Percentiles rank a stretch among this genome's conserved stretches.
These are phyloP conservation scores for Paracanthobrama guichenoti DNA, from an alignment of 2,113 vertebrate genomes.

Conservation along the genomic window DNA sequence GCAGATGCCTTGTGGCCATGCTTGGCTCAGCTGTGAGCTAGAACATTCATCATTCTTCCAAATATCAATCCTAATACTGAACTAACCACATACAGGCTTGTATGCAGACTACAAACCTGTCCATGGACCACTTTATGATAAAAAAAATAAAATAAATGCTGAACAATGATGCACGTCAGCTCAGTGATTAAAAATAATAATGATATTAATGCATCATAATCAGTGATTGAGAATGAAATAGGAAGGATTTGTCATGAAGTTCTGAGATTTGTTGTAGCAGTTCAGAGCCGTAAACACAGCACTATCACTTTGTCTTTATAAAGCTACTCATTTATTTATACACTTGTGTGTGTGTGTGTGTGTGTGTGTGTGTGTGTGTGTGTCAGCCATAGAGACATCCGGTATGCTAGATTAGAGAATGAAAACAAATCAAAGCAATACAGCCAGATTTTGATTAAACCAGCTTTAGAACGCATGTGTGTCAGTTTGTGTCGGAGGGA, in stretches of 20 bases:
- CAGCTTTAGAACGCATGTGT: conserved; percentile 33
- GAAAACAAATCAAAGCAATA: conserved; percentile 65
- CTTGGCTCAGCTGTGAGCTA: conserved; percentile 20
- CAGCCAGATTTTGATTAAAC: conserved; percentile 61
- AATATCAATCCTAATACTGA: conserved; percentile 33
- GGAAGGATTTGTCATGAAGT: not conserved
- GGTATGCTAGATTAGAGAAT: conserved; percentile 64
- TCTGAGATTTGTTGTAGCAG: not conserved
- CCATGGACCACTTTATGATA: not conserved
- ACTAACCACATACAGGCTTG: conserved; percentile 5
- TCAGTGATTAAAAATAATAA: not conserved
- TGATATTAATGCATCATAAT: not conserved
- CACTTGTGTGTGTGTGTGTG: not conserved
- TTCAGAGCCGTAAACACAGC: not conserved
- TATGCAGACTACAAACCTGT: not conserved
- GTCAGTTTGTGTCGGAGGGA: not conserved
- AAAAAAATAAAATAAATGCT: not conserved
- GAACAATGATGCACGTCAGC: not conserved
- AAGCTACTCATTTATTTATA: conserved; percentile 60
- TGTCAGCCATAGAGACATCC: conserved; percentile 53
- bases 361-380: conserved; percentile 56
- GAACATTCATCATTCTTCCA: conserved; percentile 23
- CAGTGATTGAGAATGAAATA: not conserved
- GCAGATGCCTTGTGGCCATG: conserved; percentile 73
- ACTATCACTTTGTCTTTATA: conserved; percentile 29